phyloP scores from a whole-genome alignment of 2,888 invertebrate genomes.

The Timandra comae region DNA sequence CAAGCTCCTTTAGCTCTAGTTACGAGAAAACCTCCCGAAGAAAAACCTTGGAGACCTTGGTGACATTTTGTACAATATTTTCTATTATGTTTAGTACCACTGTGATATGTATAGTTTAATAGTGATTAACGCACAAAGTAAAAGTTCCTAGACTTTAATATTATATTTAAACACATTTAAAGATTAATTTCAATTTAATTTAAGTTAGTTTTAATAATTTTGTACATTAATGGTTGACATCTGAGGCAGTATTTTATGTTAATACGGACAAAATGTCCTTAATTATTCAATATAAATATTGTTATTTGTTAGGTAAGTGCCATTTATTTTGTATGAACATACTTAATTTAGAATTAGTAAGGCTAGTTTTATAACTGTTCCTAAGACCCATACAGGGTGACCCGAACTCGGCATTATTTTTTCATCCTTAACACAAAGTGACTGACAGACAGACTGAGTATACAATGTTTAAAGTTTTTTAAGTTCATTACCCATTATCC shows the following conservation, averaged over 20 bases:
- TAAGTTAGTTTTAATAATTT: constrained; percentile 20
- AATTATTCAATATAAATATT: constrained; percentile 19
- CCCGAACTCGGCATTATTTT: no score
- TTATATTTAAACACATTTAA: constrained; percentile 5
- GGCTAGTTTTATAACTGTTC: no score
- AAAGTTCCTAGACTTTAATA: constrained; percentile 46
- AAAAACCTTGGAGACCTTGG: constrained; percentile 91
- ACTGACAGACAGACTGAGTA: no score
- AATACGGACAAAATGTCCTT: constrained; percentile 33
- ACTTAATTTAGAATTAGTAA: no score
- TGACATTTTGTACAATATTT: no score
- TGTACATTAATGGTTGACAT: constrained; percentile 65
- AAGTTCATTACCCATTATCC: no score
- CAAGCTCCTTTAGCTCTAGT: constrained; percentile 83
- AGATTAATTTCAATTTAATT: constrained; percentile 14
- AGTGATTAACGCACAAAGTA: constrained; percentile 30
- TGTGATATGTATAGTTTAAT: constrained; percentile 27
- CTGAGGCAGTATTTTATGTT: constrained; percentile 71
- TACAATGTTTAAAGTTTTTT: no score
- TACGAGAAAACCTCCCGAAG: constrained; percentile 81
- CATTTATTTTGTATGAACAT: constrained; percentile 40
- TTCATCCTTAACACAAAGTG: no score
- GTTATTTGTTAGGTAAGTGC: constrained; percentile 41
- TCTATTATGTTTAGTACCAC: constrained; percentile 32
- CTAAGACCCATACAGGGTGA: no score